phyloP scores from a whole-genome alignment of 2,888 invertebrate species.

The Spodoptera littoralis region DNA sequence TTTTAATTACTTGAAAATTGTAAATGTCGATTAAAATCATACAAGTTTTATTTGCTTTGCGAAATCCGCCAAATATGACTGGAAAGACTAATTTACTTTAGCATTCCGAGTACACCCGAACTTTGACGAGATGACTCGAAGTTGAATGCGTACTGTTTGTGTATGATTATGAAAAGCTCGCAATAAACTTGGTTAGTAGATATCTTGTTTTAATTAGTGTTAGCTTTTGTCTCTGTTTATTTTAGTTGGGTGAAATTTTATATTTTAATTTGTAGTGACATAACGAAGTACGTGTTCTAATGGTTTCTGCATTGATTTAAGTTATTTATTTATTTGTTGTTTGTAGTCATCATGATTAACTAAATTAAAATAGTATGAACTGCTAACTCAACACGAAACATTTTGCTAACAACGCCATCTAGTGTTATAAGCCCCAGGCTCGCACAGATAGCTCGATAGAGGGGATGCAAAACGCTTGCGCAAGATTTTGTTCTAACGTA shows the following conservation, averaged over 20 bases:
- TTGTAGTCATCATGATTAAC: too few species aligned
- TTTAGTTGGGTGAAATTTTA: not conserved
- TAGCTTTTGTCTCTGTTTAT: constrained; percentile 1
- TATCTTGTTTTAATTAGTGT: constrained; percentile 16
- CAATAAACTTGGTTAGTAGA: constrained; percentile 21
- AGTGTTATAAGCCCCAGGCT: too few species aligned
- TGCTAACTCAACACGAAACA: too few species aligned
- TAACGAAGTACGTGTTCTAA: not conserved
- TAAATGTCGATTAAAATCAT: constrained; percentile 43
- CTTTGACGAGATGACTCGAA: constrained; percentile 42
- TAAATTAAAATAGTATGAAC: too few species aligned
- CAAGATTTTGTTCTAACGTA: too few species aligned
- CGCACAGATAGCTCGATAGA: too few species aligned
- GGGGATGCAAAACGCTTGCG: too few species aligned
- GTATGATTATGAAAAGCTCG: constrained; percentile 41
- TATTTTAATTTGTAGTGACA: not conserved
- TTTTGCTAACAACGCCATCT: too few species aligned
- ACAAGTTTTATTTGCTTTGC: constrained; percentile 46
- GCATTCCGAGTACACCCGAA: constrained; percentile 35
- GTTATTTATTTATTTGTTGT: too few species aligned
- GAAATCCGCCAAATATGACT: constrained; percentile 44
- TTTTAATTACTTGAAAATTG: constrained; percentile 43
- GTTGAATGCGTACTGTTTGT: constrained; percentile 37
- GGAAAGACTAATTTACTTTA: constrained; percentile 49
- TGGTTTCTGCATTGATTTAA: too few species aligned